Percentiles rank a stretch among this genome's conserved stretches.
Conservation (phyloP, 2,113 vertebrate genomes). For the Callaeas wilsoni region DNA sequence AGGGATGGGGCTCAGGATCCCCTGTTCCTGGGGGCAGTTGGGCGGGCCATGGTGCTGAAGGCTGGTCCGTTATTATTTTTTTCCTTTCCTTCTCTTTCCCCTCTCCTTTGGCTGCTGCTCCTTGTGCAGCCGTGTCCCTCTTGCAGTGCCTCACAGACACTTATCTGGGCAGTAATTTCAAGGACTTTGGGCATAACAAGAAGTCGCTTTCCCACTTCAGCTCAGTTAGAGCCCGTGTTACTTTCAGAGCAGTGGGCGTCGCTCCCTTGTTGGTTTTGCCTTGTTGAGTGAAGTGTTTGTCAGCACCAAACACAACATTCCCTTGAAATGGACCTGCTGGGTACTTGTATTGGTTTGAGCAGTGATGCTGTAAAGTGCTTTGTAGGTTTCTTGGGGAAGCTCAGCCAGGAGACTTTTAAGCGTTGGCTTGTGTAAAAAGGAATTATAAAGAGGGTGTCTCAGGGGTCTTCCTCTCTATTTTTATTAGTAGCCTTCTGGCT, state of each 20-base stretch:
- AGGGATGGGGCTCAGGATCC: not conserved
- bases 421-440: not conserved
- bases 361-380: not conserved
- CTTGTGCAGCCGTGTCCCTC: not conserved
- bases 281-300: not conserved
- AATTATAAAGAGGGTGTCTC: not conserved
- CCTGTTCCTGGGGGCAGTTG: not conserved
- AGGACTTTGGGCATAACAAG: not conserved
- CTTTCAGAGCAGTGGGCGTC: not conserved
- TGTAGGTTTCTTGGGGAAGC: not conserved
- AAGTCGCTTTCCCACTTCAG: not conserved
- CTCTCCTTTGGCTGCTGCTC: not conserved
- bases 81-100: not conserved
- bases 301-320: not conserved
- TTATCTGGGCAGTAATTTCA: not conserved
- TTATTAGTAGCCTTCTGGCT: constrained; percentile 1
- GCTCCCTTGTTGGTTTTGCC: not conserved
- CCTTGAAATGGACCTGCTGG: not conserved
- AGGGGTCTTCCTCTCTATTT: not conserved
- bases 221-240: not conserved
- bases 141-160: not conserved
- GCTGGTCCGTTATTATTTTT: not conserved
- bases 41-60: fast-evolving
- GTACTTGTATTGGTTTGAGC: not conserved
- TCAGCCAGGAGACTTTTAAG: not conserved